Base-by-base conservation (phyloP, 1,140 invertebrate species). In the Atta texana region DNA sequence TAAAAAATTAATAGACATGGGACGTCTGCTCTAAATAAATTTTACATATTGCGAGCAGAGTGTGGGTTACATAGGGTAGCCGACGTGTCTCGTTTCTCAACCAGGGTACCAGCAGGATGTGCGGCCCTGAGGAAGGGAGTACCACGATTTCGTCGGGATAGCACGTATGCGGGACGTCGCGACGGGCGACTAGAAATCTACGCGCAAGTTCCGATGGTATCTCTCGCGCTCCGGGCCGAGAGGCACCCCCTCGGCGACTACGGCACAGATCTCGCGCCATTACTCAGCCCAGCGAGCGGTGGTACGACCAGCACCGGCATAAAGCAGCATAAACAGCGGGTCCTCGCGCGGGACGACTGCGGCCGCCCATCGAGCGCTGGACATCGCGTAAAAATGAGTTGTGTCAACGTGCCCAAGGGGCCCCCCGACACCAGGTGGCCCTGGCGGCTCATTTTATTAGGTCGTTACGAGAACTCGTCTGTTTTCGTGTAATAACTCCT, bases 341-440 rank as follows among this genome's bases (percentile, higher is more conserved):
- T 86, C 77, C 75, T 64, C 72, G 86, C 86, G 91, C 88, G 85
- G 89, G 92, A 92, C 86, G 82, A 92, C 90, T 84, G 84, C 87
- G 92, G 93, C 93, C 94, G 93, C 92, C 92, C 92, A 93, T 93
- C 91, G 92, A 92, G 94, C 93, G 93, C 92, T 93, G 93, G 92
- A 94, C 90, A 93, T 88, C 92, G 93, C 93, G 94, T 94, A 95
- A 94, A 95, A 95, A 94, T 94, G 93, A 94, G 91, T 94, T 93
- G 93, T 93, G 94, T 94, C 94, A 95, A 94, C 94, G 94, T 93
- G 90, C 91, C 69, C 61, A 55, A 78, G 24, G 39, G 92, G 87
- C 93, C 93, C 64, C 92, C 91, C 93, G 89, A 90, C 89, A 75
- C 93, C 94, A 93, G 93, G 93, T 94, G 93, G 93, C 87, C 89